These are phyloP conservation scores for Tridacna crocea DNA, from an alignment of 2,888 invertebrate genomes.

Conservation along the genomic window DNA sequence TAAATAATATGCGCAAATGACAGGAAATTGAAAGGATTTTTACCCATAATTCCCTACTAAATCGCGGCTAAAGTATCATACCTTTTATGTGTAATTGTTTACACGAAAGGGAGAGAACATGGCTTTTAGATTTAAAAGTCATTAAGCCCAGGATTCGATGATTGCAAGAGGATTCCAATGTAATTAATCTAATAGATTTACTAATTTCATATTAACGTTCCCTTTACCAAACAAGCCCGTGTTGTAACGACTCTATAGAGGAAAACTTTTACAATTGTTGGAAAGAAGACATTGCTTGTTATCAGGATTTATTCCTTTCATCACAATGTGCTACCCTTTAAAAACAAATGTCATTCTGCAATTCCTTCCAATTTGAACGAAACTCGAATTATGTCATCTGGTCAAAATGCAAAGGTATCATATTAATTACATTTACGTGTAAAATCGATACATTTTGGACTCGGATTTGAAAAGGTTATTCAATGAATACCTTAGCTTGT, in stretches of 20 bases:
- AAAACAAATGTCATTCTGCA: too few relatives aligned
- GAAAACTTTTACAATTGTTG: not conserved
- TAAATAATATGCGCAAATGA: conserved; percentile 54
- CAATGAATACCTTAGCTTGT: too few relatives aligned
- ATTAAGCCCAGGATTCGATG: conserved; percentile 28
- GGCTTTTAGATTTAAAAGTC: conserved; percentile 59
- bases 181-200: conserved; percentile 26
- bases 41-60: conserved; percentile 50
- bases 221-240: too few relatives aligned
- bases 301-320: not conserved
- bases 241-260: too few relatives aligned
- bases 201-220: conserved; percentile 23
- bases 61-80: conserved; percentile 50
- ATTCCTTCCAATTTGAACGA: too few relatives aligned
- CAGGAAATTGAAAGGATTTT: conserved; percentile 63
- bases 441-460: too few relatives aligned
- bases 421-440: too few relatives aligned
- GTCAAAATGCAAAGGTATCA: too few relatives aligned
- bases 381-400: too few relatives aligned
- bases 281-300: not conserved
- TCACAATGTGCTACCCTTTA: not conserved
- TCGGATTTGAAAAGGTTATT: too few relatives aligned
- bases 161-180: conserved; percentile 1
- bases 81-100: conserved; percentile 54
- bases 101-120: conserved; percentile 49